phyloP scores from a whole-genome alignment of 2,113 vertebrate genomes.

The Abramis brama region DNA sequence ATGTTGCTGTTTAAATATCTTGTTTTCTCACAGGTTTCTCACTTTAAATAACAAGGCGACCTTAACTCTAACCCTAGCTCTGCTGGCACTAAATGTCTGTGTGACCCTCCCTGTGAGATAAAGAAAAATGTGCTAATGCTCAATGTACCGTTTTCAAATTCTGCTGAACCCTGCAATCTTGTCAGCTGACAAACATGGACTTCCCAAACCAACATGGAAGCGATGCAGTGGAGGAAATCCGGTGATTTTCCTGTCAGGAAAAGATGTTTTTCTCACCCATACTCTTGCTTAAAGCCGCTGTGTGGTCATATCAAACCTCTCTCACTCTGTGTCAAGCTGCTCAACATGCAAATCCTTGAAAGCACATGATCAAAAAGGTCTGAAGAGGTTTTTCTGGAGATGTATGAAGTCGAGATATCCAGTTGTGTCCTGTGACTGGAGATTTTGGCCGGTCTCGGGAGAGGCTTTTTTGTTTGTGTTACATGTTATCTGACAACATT shows the following conservation, averaged over 20 bases:
- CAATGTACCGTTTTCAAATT: slow-evolving; percentile 16
- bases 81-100: background rate
- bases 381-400: background rate
- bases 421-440: background rate
- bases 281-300: slow-evolving; percentile 31
- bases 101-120: background rate
- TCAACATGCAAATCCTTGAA: slow-evolving; percentile 30
- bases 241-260: slow-evolving; percentile 83
- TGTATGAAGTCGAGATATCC: slow-evolving; percentile 4
- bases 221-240: slow-evolving; percentile 85
- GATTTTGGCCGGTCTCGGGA: background rate
- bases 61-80: background rate
- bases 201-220: slow-evolving; percentile 50
- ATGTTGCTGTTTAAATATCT: slow-evolving; percentile 9
- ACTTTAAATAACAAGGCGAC: background rate
- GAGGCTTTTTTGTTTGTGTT: background rate
- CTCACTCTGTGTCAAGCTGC: slow-evolving; percentile 1
- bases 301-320: slow-evolving; percentile 25
- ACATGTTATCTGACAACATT: slow-evolving; percentile 35
- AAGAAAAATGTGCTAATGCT: background rate
- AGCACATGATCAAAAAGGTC: background rate
- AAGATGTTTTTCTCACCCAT: slow-evolving; percentile 61
- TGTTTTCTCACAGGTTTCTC: background rate
- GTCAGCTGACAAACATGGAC: slow-evolving; percentile 59
- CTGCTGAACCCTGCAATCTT: slow-evolving; percentile 49